phyloP scores from a whole-genome alignment of 2,888 invertebrate species.

The Pachymerium ferrugineum region DNA sequence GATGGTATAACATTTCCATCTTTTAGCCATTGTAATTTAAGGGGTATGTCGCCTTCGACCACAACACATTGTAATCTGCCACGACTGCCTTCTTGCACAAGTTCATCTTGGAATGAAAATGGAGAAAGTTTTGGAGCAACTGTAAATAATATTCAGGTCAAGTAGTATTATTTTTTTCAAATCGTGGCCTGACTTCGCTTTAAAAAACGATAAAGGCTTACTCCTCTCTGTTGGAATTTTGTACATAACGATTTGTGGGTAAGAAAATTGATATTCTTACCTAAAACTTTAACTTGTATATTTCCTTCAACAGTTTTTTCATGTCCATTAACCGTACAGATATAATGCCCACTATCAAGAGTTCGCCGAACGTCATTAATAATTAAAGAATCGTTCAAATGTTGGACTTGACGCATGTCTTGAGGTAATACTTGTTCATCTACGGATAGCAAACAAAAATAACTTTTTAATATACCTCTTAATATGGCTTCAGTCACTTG shows the following conservation, averaged over 20 bases:
- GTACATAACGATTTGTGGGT: too few relatives aligned
- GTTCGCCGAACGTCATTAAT: neutral
- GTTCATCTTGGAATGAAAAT: slow-evolving; percentile 23
- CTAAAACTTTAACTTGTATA: neutral
- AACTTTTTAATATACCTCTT: neutral
- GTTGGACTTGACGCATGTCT: neutral
- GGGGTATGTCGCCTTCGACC: neutral
- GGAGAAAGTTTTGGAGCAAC: slow-evolving; percentile 17
- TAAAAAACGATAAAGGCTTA: too few relatives aligned
- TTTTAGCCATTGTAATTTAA: neutral
- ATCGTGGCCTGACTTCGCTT: too few relatives aligned
- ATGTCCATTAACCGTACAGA: neutral
- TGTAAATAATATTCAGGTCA: neutral
- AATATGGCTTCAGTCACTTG: neutral
- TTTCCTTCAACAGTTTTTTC: neutral
- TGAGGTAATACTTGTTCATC: neutral
- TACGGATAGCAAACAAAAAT: neutral
- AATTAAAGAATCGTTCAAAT: neutral
- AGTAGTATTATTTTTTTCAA: neutral
- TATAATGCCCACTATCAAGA: neutral
- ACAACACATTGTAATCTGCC: slow-evolving; percentile 23
- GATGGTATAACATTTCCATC: slow-evolving; percentile 32
- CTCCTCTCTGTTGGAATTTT: too few relatives aligned
- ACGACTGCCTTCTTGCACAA: slow-evolving; percentile 15
- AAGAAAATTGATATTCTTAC: too few relatives aligned